A percentile compares a stretch with the other conserved stretches of the same genome.
phyloP scores from a whole-genome alignment of 2,113 vertebrate genomes.

The Hippolais icterina region DNA sequence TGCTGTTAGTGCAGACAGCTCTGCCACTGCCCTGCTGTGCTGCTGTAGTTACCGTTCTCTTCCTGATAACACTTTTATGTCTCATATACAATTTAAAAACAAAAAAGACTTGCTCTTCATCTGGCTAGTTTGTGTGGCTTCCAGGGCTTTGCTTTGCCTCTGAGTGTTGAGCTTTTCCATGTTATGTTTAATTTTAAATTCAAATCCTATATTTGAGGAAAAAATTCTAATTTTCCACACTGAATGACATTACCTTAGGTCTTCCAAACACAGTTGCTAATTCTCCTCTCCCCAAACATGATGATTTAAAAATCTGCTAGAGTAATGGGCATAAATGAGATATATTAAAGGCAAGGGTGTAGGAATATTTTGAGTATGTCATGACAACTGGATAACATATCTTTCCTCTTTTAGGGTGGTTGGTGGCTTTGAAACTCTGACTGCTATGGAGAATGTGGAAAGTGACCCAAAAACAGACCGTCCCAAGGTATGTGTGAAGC shows the following conservation, averaged over 20 bases:
- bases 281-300: not conserved
- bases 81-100: not conserved
- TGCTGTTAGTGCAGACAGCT: not conserved
- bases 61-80: not conserved
- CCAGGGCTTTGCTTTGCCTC: not conserved
- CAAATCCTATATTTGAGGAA: not conserved
- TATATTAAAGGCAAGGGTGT: not conserved
- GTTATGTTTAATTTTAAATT: not conserved
- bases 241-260: not conserved
- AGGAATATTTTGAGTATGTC: not conserved
- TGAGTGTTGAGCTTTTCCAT: not conserved
- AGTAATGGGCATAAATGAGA: not conserved
- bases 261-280: not conserved
- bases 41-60: not conserved
- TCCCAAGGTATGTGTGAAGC: conserved; percentile 82
- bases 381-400: not conserved
- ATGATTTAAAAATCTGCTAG: not conserved
- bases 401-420: conserved; percentile 81
- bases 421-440: conserved; percentile 92
- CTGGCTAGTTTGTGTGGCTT: not conserved
- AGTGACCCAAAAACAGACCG: conserved; percentile 92
- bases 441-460: conserved; percentile 96
- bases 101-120: not conserved
- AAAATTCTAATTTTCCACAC: not conserved
- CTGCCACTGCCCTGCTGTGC: not conserved